Base-by-base conservation (phyloP, 2,888 invertebrate genomes). In the Endomychus coccineus region DNA sequence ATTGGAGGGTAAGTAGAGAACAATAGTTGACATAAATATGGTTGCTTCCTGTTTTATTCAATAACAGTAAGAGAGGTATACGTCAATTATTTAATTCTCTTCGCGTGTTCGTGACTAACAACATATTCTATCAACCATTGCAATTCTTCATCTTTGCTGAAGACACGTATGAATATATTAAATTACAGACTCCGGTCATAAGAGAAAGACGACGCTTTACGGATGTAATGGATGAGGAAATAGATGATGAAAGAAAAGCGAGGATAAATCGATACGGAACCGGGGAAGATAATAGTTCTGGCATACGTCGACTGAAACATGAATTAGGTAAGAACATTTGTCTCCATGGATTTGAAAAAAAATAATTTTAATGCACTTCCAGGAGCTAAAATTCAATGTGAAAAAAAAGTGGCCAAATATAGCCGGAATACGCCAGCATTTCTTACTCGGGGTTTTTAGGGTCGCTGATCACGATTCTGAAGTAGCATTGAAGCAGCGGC, bases 171-270 rank as follows among this genome's bases (percentile, higher is more conserved):
- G 14, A 22, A 11, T 3, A 13, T 16, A 11, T 25, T 15, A 14
- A n/a, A 13, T 52, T 55, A 11, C 59, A 85, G 87, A 78, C 84
- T 1, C 90, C 90, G 1, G 80, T 90, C 19, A 88, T 92, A 54
- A 80, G 85, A 31, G 92, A 92, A 65, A 75, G 92, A 41, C 80
- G 92, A 42, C 80, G 90, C 45, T 92, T 92, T 66, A 90, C 88
- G 2, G 92, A 92, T 61, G 79, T 92, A 9, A 91, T 92, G 91
- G 92, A 92, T 62, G 92, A 92, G 61, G 91, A 92, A 68, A 91
- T 92, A 43, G 89, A 89, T 53, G 91, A 91, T 64, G 91, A 92
- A 65, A 76, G 84, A 6, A 83, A 80, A 58, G 80, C 80, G 23
- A 72, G 88, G 36, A 88, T 88, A 58, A 83, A 80, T 64, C 76